Evolutionary conservation across 2,888 invertebrate species (phyloP).

Genomic region (Drosophila anomalipes): DNA sequence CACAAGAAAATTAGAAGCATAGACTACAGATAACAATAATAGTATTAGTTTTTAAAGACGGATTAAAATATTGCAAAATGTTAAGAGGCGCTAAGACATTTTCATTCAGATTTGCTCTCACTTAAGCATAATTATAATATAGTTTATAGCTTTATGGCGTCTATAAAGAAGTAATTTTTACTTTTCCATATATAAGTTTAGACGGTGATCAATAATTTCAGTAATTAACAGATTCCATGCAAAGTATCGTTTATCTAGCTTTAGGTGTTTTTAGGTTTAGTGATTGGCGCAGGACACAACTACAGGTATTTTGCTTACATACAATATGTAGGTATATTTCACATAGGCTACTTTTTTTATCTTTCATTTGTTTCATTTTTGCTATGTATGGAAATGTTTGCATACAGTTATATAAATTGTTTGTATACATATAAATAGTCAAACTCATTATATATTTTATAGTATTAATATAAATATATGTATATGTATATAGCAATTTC

Average conservation of each 20-base stretch:
- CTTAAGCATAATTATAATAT: slow-evolving; percentile 51
- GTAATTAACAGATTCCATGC: slow-evolving; percentile 48
- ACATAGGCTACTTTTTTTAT: slow-evolving; percentile 54
- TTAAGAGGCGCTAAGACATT: slow-evolving; percentile 40
- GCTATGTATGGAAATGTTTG: slow-evolving; percentile 63
- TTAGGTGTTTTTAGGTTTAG: slow-evolving; percentile 46
- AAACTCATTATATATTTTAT: slow-evolving; percentile 64
- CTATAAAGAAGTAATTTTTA: slow-evolving; percentile 29
- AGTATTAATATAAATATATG: slow-evolving; percentile 70
- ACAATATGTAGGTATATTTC: slow-evolving; percentile 54
- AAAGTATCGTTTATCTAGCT: slow-evolving; percentile 33
- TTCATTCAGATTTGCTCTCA: slow-evolving; percentile 30
- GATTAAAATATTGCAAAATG: slow-evolving; percentile 72
- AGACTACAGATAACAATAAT: slow-evolving; percentile 47
- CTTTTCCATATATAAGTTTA: slow-evolving; percentile 10
- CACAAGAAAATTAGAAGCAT: slow-evolving; percentile 34
- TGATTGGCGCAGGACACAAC: slow-evolving; percentile 75
- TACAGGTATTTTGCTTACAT: slow-evolving; percentile 66
- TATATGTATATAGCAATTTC: slow-evolving; percentile 63
- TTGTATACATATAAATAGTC: slow-evolving; percentile 76
- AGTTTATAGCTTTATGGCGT: slow-evolving; percentile 55
- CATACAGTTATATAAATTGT: slow-evolving; percentile 64
- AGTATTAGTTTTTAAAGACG: slow-evolving; percentile 48
- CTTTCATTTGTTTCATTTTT: slow-evolving; percentile 43
- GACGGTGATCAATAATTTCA: slow-evolving; percentile 38